phyloP scores from a whole-genome alignment of 2,113 vertebrate species.

The Caranx melampygus region DNA sequence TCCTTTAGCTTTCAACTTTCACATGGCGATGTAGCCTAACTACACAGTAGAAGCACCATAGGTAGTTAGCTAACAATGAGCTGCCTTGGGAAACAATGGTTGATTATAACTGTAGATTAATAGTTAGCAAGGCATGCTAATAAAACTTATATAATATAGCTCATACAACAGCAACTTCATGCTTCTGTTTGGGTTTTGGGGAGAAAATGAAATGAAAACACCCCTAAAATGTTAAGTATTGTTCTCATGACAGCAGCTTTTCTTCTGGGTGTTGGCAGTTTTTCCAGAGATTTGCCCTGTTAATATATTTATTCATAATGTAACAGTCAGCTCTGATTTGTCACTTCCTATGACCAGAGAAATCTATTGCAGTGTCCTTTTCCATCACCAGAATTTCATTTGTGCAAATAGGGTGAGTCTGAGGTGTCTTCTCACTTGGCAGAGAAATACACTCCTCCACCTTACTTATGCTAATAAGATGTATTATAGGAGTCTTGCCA shows the following conservation, averaged over 20 bases:
- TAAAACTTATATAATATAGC: no score
- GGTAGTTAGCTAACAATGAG: no score
- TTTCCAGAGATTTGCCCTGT: neutral
- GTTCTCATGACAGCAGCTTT: neutral
- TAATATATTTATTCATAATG: no score
- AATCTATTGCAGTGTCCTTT: constrained; percentile 21
- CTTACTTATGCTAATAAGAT: constrained; percentile 44
- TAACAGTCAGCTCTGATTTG: constrained; percentile 1
- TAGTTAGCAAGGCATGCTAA: neutral
- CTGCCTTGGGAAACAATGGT: no score
- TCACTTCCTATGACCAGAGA: neutral
- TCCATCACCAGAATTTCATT: constrained; percentile 20
- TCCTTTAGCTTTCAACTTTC: no score
- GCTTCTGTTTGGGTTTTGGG: neutral
- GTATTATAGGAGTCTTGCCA: constrained; percentile 30
- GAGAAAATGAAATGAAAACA: no score
- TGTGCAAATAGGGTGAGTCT: constrained; percentile 13
- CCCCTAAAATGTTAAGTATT: no score
- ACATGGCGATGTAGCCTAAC: no score
- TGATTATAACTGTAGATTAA: no score
- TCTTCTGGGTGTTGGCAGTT: no score
- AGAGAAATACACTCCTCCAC: constrained; percentile 14
- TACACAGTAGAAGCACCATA: no score
- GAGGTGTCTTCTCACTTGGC: constrained; percentile 38
- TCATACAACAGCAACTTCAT: neutral